Evolutionary conservation across 2,888 invertebrate genomes (phyloP).

Genomic region (Epinotia bilunana): DNA sequence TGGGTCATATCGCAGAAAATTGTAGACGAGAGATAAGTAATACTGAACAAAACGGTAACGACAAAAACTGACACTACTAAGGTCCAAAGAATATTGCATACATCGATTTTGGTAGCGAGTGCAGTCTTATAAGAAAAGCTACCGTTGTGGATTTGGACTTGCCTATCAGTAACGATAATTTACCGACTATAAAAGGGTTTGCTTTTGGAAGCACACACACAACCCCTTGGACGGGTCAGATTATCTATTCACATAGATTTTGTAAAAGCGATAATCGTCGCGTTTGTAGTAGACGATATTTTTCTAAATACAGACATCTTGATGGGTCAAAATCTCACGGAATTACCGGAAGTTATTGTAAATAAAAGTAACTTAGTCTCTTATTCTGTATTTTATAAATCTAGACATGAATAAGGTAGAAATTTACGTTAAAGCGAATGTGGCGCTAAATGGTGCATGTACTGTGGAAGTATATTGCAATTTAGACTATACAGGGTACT

Average conservation of each 20-base stretch:
- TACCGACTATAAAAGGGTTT: conserved; percentile 3
- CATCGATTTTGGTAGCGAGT: background rate
- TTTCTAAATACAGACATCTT: conserved; percentile 1
- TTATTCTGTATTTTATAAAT: background rate
- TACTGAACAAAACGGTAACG: background rate
- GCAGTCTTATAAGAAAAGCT: background rate
- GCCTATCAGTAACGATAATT: background rate
- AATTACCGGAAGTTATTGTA: background rate
- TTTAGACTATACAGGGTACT: conserved; percentile 2
- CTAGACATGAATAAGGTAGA: background rate
- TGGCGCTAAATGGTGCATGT: background rate
- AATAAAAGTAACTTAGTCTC: background rate
- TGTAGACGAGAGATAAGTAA: background rate
- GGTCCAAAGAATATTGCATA: background rate
- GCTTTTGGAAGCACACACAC: background rate
- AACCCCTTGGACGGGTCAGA: background rate
- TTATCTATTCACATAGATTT: background rate
- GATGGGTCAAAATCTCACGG: conserved; percentile 6
- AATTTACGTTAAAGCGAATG: background rate
- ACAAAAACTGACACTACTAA: background rate
- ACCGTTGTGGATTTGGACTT: background rate
- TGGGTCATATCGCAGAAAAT: background rate
- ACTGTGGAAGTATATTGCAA: background rate
- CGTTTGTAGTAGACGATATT: background rate
- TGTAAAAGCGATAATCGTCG: background rate